Base-by-base conservation (phyloP, 2,888 invertebrate genomes). In the Periphyllus acericola region DNA sequence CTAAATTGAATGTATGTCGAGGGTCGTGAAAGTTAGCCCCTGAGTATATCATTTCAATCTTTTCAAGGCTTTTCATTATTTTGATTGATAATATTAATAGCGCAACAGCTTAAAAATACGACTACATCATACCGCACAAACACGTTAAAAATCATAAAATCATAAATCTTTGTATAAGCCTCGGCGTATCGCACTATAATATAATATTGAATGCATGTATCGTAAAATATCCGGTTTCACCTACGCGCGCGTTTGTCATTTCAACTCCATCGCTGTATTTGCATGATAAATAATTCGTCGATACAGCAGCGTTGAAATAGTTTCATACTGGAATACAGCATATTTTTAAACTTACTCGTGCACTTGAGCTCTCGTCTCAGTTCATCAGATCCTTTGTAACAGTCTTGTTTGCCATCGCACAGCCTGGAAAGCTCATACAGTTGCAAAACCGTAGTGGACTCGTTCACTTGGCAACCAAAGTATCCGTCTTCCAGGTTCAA, bases 381-480 rank as follows among this genome's bases (percentile, higher is more conserved):
- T 93, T 98, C 98, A 92, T 98, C 98, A 91, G 97, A 96, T 91
- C 96, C 97, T 92, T 95, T 94, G 93, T 94, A 98, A 92, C 98
- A 98, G 92, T 98, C 96, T 91, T 95, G 95, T 91, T 94, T 94
- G 91, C 96, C 96, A 93, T 98, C 97, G 93, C 98, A 98, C 91
- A 98, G 94, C 94, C 96, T 97, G 90, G 97, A 97, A 92, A 98
- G 93, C 94, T 98, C 97, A 94, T 97, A 96, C 92, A 98, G 94
- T 94, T 98, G 98, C 92, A 98, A 94, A 92, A 98, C 96, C 93
- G 97, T 97, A 92, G 96, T 96, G 91, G 97, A 97, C 94, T 96
- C 97, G 94, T 98, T 98, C 91, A 98, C 97, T 94, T 98, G 98
- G 93, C 98, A 98, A 91, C 97, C 98, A 93, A 98, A 98, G 93